Conservation (phyloP, 1,140 invertebrate species). For the Palaemon carinicauda region DNA sequence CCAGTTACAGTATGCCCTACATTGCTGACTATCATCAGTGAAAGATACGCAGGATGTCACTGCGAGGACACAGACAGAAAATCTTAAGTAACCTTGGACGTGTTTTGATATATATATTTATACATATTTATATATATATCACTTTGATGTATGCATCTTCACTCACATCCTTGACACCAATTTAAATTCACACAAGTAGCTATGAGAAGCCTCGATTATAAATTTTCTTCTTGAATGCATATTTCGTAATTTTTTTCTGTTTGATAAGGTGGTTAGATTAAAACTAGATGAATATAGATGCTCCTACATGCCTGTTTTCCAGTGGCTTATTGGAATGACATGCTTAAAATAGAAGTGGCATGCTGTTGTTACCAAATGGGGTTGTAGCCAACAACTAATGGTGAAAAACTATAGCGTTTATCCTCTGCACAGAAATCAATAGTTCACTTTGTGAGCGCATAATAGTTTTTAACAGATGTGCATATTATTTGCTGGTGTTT, state of each 20-base stretch:
- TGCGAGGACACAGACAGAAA: slow-evolving; percentile 41
- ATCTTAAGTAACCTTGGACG: slow-evolving; percentile 35
- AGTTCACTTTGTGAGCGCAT: slow-evolving; percentile 40
- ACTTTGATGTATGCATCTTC: slow-evolving; percentile 44
- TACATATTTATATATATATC: slow-evolving; percentile 35
- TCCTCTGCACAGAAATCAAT: slow-evolving; percentile 48
- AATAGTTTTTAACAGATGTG: slow-evolving; percentile 21
- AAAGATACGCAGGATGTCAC: not conserved
- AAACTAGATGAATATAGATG: slow-evolving; percentile 54
- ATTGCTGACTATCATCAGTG: slow-evolving; percentile 11
- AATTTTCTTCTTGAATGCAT: slow-evolving; percentile 53
- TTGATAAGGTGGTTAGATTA: slow-evolving; percentile 49
- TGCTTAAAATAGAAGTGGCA: slow-evolving; percentile 56
- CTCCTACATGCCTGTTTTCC: slow-evolving; percentile 53
- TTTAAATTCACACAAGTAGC: slow-evolving; percentile 39
- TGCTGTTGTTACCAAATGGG: slow-evolving; percentile 51
- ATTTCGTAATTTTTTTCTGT: slow-evolving; percentile 46
- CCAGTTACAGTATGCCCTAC: slow-evolving; percentile 6
- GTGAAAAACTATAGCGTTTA: slow-evolving; percentile 45
- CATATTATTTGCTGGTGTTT: slow-evolving; percentile 29
- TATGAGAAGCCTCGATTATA: slow-evolving; percentile 39
- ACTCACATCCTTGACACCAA: slow-evolving; percentile 45
- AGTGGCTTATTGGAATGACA: slow-evolving; percentile 54
- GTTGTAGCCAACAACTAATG: slow-evolving; percentile 52
- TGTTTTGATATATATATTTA: not conserved